A percentile compares a stretch with the other conserved stretches of the same genome.
Conservation (phyloP, 2,113 vertebrate species). For the Misgurnus mizolepis region DNA sequence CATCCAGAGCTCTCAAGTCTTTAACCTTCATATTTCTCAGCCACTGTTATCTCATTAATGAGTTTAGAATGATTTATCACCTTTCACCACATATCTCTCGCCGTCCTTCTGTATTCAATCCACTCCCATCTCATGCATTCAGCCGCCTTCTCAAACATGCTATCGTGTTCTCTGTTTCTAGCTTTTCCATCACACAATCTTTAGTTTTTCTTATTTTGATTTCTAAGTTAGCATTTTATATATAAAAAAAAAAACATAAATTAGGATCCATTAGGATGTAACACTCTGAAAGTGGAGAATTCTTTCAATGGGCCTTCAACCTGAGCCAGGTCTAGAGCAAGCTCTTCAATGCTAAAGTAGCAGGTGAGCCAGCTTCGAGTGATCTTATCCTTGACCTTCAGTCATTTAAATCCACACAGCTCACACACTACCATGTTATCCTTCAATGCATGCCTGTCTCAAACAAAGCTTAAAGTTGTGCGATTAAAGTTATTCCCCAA, state of each 20-base stretch:
- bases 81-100: constrained; percentile 41
- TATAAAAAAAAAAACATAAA: no score
- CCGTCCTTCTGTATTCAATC: constrained; percentile 26
- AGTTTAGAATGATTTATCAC: constrained; percentile 60
- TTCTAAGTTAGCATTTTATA: no score
- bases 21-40: constrained; percentile 55
- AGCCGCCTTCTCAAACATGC: not conserved
- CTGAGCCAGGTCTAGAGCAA: no score
- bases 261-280: no score
- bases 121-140: constrained; percentile 13
- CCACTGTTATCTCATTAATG: constrained; percentile 55
- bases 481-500: constrained; percentile 17
- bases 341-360: no score
- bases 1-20: constrained; percentile 48
- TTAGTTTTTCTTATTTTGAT: no score
- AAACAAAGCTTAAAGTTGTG: not conserved
- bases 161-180: constrained; percentile 41
- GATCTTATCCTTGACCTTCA: no score
- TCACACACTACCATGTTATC: not conserved
- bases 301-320: no score
- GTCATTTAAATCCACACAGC: no score
- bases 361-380: no score
- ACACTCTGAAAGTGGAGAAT: no score
- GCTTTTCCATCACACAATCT: constrained; percentile 22
- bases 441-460: not conserved